Percentiles rank a stretch among this genome's conserved stretches.
Evolutionary conservation across 1,140 invertebrate species (phyloP).

Genomic region (Diploscapter pachys): DNA sequence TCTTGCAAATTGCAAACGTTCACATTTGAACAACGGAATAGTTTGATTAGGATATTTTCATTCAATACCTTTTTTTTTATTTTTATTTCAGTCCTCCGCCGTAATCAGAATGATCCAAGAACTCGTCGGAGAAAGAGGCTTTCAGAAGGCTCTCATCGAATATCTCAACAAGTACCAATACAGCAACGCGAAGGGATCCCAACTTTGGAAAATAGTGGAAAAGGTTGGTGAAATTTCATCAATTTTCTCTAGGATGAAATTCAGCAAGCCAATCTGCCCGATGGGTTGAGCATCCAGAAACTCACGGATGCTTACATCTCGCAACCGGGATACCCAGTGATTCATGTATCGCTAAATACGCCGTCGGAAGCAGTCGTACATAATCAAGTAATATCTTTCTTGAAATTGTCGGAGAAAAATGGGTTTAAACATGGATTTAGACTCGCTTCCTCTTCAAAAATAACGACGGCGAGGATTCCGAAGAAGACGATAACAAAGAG

Average conservation of each 20-base stretch:
- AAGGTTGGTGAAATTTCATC: slow-evolving; percentile 28
- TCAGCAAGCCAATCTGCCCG: slow-evolving; percentile 39
- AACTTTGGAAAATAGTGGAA: slow-evolving; percentile 48
- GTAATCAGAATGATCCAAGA: slow-evolving; percentile 47
- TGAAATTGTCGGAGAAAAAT: too few relatives aligned
- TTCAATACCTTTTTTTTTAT: too few relatives aligned
- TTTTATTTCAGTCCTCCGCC: slow-evolving; percentile 37
- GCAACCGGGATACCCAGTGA: slow-evolving; percentile 47
- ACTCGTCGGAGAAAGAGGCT: slow-evolving; percentile 41
- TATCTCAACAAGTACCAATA: slow-evolving; percentile 48
- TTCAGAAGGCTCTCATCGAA: slow-evolving; percentile 41
- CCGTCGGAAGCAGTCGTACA: too few relatives aligned
- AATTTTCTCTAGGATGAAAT: slow-evolving; percentile 2
- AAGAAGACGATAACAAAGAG: slow-evolving; percentile 29
- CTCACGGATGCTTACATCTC: slow-evolving; percentile 45
- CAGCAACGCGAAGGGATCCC: slow-evolving; percentile 40
- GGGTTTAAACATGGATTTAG: slow-evolving; percentile 12
- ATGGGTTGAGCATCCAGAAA: slow-evolving; percentile 29
- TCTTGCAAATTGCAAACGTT: too few relatives aligned
- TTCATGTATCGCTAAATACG: slow-evolving; percentile 28
- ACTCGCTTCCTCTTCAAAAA: slow-evolving; percentile 36
- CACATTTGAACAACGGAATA: too few relatives aligned
- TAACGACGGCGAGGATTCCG: slow-evolving; percentile 27
- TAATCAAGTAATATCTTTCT: too few relatives aligned
- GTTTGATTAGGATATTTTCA: too few relatives aligned